A percentile compares a stretch with the other conserved stretches of the same genome.
Evolutionary conservation across 2,113 vertebrate species (phyloP).

Genomic region (Charina bottae): DNA sequence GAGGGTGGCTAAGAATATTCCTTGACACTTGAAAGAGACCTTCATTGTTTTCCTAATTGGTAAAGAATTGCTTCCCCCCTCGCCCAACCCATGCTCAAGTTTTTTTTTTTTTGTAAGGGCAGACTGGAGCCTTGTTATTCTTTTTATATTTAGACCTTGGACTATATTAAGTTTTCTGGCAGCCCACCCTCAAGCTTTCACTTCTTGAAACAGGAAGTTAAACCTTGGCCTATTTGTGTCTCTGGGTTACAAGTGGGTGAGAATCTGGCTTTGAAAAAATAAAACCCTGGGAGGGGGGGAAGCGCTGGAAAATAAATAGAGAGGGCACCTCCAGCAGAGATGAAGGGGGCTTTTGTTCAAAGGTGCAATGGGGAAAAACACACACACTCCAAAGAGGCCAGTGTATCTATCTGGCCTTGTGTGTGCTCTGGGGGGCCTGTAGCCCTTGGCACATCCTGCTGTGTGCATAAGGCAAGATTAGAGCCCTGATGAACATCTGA

Average conservation of each 20-base stretch:
- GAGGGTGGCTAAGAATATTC: conserved; percentile 82
- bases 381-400: not conserved
- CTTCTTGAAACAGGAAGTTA: conserved; percentile 82
- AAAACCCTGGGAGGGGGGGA: not conserved
- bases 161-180: conserved; percentile 79
- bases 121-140: conserved; percentile 79
- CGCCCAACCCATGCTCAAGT: conserved; percentile 46
- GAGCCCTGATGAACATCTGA: not conserved
- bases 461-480: not conserved
- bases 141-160: conserved; percentile 84
- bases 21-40: conserved; percentile 83
- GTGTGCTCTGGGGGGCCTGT: too few relatives aligned
- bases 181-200: conserved; percentile 77
- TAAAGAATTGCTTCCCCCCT: conserved; percentile 77
- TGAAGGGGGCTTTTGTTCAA: not conserved
- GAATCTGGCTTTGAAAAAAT: conserved; percentile 30
- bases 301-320: not conserved
- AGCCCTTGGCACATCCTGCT: not conserved
- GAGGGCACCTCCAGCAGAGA: not conserved
- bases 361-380: not conserved
- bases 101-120: conserved; percentile 76
- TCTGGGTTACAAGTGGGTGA: conserved; percentile 59
- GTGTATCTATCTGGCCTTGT: not conserved
- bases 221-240: conserved; percentile 72
- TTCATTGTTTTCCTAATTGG: conserved; percentile 86